A percentile compares a stretch with the other conserved stretches of the same genome.
phyloP scores from a whole-genome alignment of 2,888 invertebrate species.

The Polyommatus iphigenia region DNA sequence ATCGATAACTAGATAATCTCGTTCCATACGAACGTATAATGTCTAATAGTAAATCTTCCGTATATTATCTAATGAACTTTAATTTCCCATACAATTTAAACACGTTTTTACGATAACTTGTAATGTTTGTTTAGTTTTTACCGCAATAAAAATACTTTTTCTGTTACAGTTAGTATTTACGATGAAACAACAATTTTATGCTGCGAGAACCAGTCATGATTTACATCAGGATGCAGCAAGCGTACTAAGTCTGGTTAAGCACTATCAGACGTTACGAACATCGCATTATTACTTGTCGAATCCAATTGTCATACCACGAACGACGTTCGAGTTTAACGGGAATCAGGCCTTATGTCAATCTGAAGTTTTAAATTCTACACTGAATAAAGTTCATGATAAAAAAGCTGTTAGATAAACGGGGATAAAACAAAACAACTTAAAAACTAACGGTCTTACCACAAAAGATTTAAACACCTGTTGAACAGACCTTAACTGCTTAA shows the following conservation, averaged over 20 bases:
- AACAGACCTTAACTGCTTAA: too few species aligned
- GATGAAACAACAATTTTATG: constrained; percentile 14
- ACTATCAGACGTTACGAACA: not conserved
- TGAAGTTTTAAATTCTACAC: too few species aligned
- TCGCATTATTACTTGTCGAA: not conserved
- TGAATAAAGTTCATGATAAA: not conserved
- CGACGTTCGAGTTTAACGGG: not conserved
- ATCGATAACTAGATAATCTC: constrained; percentile 7
- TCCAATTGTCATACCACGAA: not conserved
- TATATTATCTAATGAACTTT: not conserved
- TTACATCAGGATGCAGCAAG: not conserved
- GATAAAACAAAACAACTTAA: not conserved
- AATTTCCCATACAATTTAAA: not conserved
- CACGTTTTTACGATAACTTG: not conserved
- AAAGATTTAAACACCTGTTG: too few species aligned
- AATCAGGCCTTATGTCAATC: not conserved
- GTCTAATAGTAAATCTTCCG: constrained; percentile 11
- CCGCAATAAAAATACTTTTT: not conserved
- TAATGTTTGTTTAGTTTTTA: not conserved
- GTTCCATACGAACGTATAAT: not conserved
- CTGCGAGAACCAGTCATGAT: constrained; percentile 13
- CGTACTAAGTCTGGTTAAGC: constrained; percentile 1
- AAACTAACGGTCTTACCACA: too few species aligned
- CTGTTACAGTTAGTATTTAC: not conserved
- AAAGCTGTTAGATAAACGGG: not conserved